phyloP scores from a whole-genome alignment of 2,113 vertebrate species.

The Centropus unirufus region DNA sequence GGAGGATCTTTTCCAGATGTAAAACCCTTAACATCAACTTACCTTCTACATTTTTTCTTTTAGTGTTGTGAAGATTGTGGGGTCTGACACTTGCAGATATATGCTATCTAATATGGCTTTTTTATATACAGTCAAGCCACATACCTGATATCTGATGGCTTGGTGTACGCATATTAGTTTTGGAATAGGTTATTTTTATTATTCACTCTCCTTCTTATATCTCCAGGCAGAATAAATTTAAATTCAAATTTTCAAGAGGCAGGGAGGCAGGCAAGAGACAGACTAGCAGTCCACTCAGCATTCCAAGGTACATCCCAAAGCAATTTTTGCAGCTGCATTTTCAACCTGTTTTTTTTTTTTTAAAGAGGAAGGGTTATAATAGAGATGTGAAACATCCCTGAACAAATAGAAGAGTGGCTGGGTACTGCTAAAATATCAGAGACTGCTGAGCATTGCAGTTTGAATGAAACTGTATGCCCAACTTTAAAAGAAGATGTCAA shows the following conservation, averaged over 20 bases:
- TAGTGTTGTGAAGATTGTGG: not conserved
- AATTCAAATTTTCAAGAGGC: constrained; percentile 3
- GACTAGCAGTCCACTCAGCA: not conserved
- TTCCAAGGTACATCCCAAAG: constrained; percentile 19
- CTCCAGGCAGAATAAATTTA: constrained; percentile 24
- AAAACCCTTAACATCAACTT: not conserved
- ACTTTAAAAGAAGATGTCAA: constrained; percentile 19
- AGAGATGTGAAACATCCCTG: not conserved
- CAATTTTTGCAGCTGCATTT: constrained; percentile 47
- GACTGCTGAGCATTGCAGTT: constrained; percentile 3
- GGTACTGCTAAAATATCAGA: constrained; percentile 6
- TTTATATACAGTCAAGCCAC: not conserved
- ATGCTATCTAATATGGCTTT: not conserved
- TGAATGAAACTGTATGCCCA: constrained; percentile 7
- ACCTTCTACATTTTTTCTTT: not conserved
- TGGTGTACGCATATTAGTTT: constrained; percentile 4
- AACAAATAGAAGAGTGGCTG: constrained; percentile 44
- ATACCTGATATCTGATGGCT: not conserved
- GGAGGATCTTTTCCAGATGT: not conserved
- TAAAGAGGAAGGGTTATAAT: not conserved
- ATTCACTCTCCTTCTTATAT: not conserved
- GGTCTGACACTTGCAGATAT: not conserved
- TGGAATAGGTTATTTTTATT: constrained; percentile 15
- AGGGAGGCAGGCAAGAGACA: not conserved
- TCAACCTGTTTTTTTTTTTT: not conserved